These are phyloP conservation scores for Metaphire vulgaris DNA, from an alignment of 1,140 invertebrate genomes.

Conservation along the genomic window DNA sequence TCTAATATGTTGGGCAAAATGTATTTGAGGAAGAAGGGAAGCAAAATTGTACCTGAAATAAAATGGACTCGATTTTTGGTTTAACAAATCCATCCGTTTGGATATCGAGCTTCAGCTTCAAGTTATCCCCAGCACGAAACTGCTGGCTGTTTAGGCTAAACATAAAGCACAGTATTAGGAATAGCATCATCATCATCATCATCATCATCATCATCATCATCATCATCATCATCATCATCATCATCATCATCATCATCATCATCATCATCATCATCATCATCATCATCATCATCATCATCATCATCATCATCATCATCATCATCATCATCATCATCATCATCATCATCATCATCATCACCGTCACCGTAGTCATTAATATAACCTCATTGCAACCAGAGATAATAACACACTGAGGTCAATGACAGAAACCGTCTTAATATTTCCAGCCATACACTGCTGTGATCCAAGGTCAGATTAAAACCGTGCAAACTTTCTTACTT, in stretches of 20 bases:
- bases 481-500: too few species aligned
- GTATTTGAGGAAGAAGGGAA: too few species aligned
- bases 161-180: not conserved
- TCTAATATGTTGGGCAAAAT: too few species aligned
- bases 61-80: not conserved
- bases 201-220: not conserved
- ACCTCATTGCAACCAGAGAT: too few species aligned
- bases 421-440: too few species aligned
- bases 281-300: conserved; percentile 20
- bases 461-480: too few species aligned
- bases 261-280: conserved; percentile 11
- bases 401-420: too few species aligned
- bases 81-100: not conserved
- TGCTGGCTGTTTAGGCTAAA: not conserved
- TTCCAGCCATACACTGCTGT: too few species aligned
- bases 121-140: not conserved
- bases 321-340: conserved; percentile 20
- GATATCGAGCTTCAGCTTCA: not conserved
- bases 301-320: conserved; percentile 13
- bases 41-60: not conserved
- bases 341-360: not conserved
- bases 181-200: not conserved
- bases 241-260: conserved; percentile 16
- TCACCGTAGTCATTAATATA: not conserved
- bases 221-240: not conserved